A percentile compares a stretch with the other conserved stretches of the same genome.
These are phyloP conservation scores for Eupithecia subumbrata DNA, from an alignment of 2,888 invertebrate genomes.

Conservation along the genomic window DNA sequence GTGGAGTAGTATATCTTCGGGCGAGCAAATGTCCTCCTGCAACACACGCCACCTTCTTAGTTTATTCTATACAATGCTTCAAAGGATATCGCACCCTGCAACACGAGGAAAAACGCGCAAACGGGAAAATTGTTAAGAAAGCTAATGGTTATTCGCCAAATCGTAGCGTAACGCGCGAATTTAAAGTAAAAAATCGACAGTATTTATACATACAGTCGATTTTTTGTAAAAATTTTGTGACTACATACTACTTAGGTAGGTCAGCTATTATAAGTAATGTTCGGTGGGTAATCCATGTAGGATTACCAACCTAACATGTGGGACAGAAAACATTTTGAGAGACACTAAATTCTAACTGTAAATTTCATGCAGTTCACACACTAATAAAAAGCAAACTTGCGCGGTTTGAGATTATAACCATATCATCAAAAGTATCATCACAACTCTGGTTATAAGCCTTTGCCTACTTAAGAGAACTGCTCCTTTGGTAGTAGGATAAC, in stretches of 20 bases:
- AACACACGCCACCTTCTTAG: conserved; percentile 85
- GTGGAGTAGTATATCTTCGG: conserved; percentile 83
- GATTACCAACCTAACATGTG: not conserved
- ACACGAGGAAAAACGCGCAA: conserved; percentile 57
- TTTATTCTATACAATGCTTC: conserved; percentile 62
- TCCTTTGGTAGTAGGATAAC: not conserved
- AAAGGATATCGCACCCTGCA: conserved; percentile 76
- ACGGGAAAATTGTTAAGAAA: conserved; percentile 10
- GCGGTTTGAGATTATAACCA: not conserved
- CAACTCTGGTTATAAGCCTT: not conserved
- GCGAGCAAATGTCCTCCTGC: conserved; percentile 87
- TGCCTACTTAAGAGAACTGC: not conserved
- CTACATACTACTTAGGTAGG: not conserved
- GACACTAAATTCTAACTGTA: not conserved
- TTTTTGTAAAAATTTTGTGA: not conserved
- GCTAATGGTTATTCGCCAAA: not conserved
- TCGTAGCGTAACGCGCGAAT: not conserved
- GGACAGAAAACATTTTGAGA: not conserved
- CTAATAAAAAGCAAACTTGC: not conserved
- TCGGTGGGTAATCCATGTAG: not conserved
- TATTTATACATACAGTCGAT: not conserved
- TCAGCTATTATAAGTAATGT: not conserved
- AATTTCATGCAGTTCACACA: conserved; percentile 1
- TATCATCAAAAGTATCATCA: not conserved
- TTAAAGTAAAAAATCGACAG: not conserved